These are phyloP conservation scores for Frieseomelitta varia DNA, from an alignment of 1,140 invertebrate species.

Conservation along the genomic window DNA sequence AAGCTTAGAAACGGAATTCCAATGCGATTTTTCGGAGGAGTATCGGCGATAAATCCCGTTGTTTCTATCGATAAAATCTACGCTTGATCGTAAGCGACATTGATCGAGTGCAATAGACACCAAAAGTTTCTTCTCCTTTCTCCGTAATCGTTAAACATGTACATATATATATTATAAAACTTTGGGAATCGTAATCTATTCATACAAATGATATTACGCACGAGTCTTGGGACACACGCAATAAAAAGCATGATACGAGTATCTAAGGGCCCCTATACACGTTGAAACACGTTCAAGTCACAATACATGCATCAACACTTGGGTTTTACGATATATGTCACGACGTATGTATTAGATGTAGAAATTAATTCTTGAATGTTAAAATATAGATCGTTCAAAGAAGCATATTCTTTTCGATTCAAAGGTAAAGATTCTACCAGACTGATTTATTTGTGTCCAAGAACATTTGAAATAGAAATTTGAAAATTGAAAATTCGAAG, in stretches of 20 bases:
- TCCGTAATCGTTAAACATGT: neutral
- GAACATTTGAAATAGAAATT: too few relatives aligned
- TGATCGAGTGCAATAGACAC: conserved; percentile 46
- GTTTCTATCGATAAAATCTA: conserved; percentile 33
- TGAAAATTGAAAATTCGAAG: neutral
- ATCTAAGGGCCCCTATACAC: neutral
- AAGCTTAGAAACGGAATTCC: conserved; percentile 39
- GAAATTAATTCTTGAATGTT: too few relatives aligned
- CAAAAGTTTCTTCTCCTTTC: neutral
- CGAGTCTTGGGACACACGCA: conserved; percentile 12
- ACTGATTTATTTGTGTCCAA: too few relatives aligned
- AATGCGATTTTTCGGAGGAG: neutral
- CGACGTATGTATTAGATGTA: too few relatives aligned
- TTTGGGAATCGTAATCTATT: neutral
- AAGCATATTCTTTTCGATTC: too few relatives aligned
- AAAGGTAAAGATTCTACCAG: too few relatives aligned
- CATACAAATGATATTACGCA: neutral
- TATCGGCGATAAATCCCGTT: neutral
- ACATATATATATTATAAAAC: conserved; percentile 35
- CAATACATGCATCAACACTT: too few relatives aligned
- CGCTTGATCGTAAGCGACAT: conserved; percentile 50
- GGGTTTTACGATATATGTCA: too few relatives aligned
- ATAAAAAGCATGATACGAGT: conserved; percentile 4
- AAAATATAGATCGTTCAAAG: too few relatives aligned
- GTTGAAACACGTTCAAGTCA: too few relatives aligned